Conservation (phyloP, 2,113 vertebrate species). For the Toxotes jaculatrix region DNA sequence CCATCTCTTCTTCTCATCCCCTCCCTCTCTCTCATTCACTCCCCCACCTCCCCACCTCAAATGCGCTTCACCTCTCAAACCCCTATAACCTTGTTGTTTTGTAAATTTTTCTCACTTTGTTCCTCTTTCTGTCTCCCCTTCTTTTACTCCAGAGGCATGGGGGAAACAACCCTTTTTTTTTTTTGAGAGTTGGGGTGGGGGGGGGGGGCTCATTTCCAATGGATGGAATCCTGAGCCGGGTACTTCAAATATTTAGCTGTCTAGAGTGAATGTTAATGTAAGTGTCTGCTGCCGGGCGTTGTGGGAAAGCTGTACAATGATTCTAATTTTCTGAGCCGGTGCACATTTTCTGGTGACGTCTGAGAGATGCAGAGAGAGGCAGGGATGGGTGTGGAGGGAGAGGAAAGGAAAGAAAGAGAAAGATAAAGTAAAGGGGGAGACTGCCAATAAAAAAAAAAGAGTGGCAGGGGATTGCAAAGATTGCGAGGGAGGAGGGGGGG, state of each 20-base stretch:
- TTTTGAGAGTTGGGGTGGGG: neutral
- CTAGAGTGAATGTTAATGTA: conserved; percentile 95
- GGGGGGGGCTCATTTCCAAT: conserved; percentile 82
- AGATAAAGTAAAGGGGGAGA: conserved; percentile 34
- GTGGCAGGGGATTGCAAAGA: conserved; percentile 33
- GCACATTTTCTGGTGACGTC: conserved; percentile 85
- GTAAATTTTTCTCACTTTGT: conserved; percentile 39
- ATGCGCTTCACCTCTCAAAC: conserved; percentile 51
- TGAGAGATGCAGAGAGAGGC: conserved; percentile 76
- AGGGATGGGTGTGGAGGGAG: conserved; percentile 41
- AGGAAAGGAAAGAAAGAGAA: conserved; percentile 35
- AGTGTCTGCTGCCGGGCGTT: conserved; percentile 89
- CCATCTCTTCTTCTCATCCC: conserved; percentile 42
- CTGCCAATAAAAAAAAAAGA: conserved; percentile 46
- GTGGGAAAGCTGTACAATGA: conserved; percentile 91
- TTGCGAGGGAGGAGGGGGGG: conserved; percentile 26
- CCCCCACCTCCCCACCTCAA: conserved; percentile 28
- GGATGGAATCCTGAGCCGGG: conserved; percentile 85
- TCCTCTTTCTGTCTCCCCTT: conserved; percentile 21
- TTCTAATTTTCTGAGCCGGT: conserved; percentile 94
- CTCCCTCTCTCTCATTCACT: conserved; percentile 21
- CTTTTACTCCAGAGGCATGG: conserved; percentile 6
- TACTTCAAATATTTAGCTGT: conserved; percentile 97
- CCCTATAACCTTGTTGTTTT: conserved; percentile 60
- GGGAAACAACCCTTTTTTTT: conserved; percentile 24